These are phyloP conservation scores for Steatornis caripensis DNA, from an alignment of 2,113 vertebrate genomes.

Conservation along the genomic window DNA sequence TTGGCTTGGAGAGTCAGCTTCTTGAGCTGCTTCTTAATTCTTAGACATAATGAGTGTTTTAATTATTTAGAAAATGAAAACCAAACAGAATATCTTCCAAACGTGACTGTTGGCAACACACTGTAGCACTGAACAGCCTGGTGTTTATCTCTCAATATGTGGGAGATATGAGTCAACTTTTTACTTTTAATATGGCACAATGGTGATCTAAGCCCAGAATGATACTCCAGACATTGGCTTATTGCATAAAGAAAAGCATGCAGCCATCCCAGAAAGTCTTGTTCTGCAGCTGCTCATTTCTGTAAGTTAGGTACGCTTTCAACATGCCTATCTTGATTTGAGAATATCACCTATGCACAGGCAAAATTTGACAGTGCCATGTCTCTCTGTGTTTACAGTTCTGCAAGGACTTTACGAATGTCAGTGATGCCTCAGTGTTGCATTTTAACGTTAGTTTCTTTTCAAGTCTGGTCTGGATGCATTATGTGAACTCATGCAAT, in stretches of 20 bases:
- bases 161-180: neutral
- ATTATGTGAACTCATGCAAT: neutral
- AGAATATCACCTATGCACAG: neutral
- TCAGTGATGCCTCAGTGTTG: neutral
- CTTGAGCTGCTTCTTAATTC: neutral
- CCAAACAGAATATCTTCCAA: neutral
- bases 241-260: neutral
- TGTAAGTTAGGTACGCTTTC: neutral
- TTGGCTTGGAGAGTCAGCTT: neutral
- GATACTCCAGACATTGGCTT: neutral
- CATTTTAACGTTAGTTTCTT: neutral
- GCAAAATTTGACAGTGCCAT: neutral
- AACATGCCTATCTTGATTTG: accelerated
- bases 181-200: neutral
- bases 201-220: neutral
- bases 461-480: neutral
- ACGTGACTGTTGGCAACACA: neutral
- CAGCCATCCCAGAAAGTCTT: neutral
- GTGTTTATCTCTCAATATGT: neutral
- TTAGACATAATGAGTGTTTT: neutral
- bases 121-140: neutral
- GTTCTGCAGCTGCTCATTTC: neutral
- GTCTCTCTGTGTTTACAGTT: neutral
- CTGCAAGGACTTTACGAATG: neutral
- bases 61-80: neutral